Conservation (phyloP, 2,797 vertebrate genomes). For the Chromobotia macracanthus region DNA sequence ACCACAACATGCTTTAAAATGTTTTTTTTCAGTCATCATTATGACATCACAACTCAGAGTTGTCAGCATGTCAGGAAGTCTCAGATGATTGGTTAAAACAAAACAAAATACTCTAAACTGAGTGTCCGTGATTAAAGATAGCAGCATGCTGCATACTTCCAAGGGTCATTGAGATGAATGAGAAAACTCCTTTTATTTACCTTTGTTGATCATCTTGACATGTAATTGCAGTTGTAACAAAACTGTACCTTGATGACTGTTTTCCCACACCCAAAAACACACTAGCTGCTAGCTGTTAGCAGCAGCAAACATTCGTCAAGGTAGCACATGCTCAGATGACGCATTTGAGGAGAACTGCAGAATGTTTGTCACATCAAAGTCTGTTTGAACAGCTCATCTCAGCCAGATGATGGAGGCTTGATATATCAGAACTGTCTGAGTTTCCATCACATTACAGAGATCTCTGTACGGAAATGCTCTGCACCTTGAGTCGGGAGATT, state of each 20-base stretch:
- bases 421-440: conserved; percentile 40
- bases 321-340: conserved; percentile 8
- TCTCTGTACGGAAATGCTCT: conserved; percentile 29
- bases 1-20: too few relatives aligned
- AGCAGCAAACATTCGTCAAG: not conserved
- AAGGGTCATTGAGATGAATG: too few relatives aligned
- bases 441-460: conserved; percentile 28
- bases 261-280: not conserved
- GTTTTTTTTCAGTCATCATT: too few relatives aligned
- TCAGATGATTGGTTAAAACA: too few relatives aligned
- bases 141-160: too few relatives aligned
- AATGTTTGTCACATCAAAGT: conserved; percentile 47
- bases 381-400: conserved; percentile 29
- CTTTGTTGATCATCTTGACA: conserved; percentile 14
- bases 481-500: conserved; percentile 44
- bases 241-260: not conserved
- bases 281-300: not conserved
- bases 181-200: not conserved
- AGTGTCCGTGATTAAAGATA: too few relatives aligned
- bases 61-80: too few relatives aligned
- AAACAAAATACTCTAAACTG: too few relatives aligned
- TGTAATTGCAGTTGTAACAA: not conserved
- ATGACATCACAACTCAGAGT: too few relatives aligned
- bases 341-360: conserved; percentile 6
- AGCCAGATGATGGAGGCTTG: conserved; percentile 45